Evolutionary conservation across 2,888 invertebrate genomes (phyloP), one percentile per base, ranked within the genome.

Genomic region (Pammene fasciana): DNA sequence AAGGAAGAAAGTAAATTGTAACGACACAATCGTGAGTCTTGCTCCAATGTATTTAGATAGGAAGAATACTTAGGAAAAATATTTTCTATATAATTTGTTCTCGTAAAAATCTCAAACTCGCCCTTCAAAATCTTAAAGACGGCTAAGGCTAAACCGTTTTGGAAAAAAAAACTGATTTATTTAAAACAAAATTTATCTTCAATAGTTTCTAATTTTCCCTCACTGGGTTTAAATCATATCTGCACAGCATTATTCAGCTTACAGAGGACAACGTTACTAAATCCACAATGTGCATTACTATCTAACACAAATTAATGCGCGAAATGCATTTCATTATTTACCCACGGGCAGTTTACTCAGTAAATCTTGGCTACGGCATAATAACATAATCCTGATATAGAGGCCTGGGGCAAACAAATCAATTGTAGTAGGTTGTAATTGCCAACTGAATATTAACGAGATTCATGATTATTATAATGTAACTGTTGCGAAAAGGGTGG

Each of bases 341-440:
- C 26, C 18, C 11, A 13, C 54, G 65, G 60, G 54, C 48, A 60
- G 26, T 70, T 65, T 70, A 60, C 54, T 54, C 70, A 41, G 60
- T 70, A 70, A 70, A 70, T 70, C 70, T 65, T 70, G 60, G 41
- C 60, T 65, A 48, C 7, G 38, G 46, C 55, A 16, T 62, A 68
- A 57, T 68, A 68, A 68, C 68, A 52, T 70, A 70, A 70, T 70
- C 65, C 70, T 70, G 65, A 70, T 65, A 60, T 65, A 70, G 38
- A 54, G 54, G 38, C 54, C 11, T 34, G 11, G 34, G 26, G 54
- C 65, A 34, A 60, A 65, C 65, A 65, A 65, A 65, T 70, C 70
- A 65, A 70, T 70, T 65, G 52, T 41, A 60, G 46, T 65, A n/a
- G n/a, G n/a, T n/a, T n/a, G n/a, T n/a, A 70, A 68, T 68, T 65